Evolutionary conservation across 2,888 invertebrate species (phyloP).

Genomic region (Acleris cristana): DNA sequence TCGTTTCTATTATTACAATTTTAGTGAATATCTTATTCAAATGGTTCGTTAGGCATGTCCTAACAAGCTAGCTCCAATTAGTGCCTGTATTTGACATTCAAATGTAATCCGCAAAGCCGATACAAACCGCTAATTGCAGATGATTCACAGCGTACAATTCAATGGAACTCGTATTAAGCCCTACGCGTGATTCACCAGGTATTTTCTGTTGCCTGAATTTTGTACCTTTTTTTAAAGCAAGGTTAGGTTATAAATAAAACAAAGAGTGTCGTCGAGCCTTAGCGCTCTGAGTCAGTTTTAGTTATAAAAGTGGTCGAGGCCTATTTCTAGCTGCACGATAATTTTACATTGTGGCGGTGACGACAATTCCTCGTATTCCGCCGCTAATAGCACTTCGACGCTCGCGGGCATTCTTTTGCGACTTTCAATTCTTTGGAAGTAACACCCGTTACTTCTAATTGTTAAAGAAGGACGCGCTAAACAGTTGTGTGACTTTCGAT

Average conservation of each 20-base stretch:
- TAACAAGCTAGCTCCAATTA: neutral
- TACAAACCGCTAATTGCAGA: neutral
- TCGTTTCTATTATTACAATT: too few species aligned
- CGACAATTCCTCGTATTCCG: conserved; percentile 45
- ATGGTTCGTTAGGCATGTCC: neutral
- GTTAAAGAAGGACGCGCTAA: conserved; percentile 3
- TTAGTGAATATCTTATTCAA: neutral
- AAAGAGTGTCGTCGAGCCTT: conserved; percentile 32
- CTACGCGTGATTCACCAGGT: conserved; percentile 15
- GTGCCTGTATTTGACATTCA: neutral
- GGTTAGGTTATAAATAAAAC: conserved; percentile 34
- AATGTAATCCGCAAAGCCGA: neutral
- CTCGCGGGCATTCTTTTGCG: conserved; percentile 18
- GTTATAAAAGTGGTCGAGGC: conserved; percentile 40
- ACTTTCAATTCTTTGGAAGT: conserved; percentile 21
- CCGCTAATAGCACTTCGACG: conserved; percentile 21
- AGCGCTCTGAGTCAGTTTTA: conserved; percentile 48
- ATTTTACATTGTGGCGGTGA: conserved; percentile 43
- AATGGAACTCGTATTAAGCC: conserved; percentile 2
- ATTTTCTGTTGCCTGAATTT: conserved; percentile 2
- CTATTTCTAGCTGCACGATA: conserved; percentile 44
- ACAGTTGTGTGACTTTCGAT: conserved; percentile 10
- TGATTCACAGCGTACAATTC: neutral
- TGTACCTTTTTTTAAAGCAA: conserved; percentile 11
- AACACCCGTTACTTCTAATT: conserved; percentile 17